Evolutionary conservation across 2,888 invertebrate genomes (phyloP).

Genomic region (Cataglyphis cursor): DNA sequence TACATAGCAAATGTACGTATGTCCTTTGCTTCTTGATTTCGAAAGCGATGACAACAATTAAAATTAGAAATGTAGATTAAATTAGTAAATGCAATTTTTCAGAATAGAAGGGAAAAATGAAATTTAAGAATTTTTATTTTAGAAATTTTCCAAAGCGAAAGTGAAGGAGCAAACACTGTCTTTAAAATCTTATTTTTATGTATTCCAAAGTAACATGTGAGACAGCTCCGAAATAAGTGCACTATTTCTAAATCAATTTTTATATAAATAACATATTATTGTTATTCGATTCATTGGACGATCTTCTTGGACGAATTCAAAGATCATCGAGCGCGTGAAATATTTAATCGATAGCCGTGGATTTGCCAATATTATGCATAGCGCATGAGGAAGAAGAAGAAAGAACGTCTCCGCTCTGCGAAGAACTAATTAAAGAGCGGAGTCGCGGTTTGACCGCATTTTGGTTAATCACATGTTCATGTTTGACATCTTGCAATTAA

Average conservation of each 20-base stretch:
- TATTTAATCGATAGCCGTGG: conserved; percentile 12
- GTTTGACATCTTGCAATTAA: conserved; percentile 46
- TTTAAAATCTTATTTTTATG: not conserved
- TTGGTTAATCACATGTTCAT: conserved; percentile 35
- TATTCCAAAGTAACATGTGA: not conserved
- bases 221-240: not conserved
- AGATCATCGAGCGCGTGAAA: not conserved
- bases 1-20: conserved; percentile 1
- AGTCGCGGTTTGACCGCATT: conserved; percentile 23
- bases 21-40: not conserved
- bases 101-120: not conserved
- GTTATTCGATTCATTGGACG: not conserved
- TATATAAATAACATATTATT: too few species aligned
- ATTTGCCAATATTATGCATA: conserved; percentile 30
- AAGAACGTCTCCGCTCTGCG: not conserved
- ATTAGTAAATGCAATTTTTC: not conserved
- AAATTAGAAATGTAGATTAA: not conserved
- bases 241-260: not conserved
- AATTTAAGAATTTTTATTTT: not conserved
- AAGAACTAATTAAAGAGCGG: conserved; percentile 45
- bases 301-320: not conserved
- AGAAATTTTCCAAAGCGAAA: too few species aligned
- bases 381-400: not conserved
- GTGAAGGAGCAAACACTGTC: not conserved
- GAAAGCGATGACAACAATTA: not conserved